These are phyloP conservation scores for Gorsachius magnificus DNA, from an alignment of 2,797 vertebrate genomes.

Conservation along the genomic window DNA sequence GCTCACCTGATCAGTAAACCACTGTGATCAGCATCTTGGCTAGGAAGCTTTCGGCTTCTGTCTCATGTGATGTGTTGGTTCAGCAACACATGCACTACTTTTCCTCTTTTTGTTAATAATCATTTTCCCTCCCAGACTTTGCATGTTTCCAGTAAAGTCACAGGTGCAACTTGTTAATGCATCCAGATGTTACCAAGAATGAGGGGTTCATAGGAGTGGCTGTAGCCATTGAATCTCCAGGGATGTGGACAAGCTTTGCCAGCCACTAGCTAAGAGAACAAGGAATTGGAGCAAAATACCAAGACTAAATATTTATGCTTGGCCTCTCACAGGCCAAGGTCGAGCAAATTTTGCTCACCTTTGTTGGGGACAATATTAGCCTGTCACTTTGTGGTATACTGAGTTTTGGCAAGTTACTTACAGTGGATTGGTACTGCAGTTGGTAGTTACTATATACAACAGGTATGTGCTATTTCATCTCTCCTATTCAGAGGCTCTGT, in stretches of 20 bases:
- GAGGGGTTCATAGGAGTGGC: not conserved
- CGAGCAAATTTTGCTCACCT: not conserved
- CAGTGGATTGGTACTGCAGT: not conserved
- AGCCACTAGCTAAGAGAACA: not conserved
- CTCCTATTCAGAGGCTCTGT: not conserved
- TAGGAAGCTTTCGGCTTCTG: not conserved
- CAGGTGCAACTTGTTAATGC: not conserved
- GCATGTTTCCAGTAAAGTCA: not conserved
- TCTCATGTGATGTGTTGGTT: not conserved
- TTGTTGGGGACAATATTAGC: not conserved
- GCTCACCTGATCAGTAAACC: not conserved
- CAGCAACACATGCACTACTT: not conserved
- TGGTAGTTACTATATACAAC: not conserved
- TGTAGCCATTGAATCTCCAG: not conserved
- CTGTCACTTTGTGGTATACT: not conserved
- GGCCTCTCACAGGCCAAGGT: not conserved
- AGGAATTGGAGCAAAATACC: not conserved
- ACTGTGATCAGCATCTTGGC: not conserved
- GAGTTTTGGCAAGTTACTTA: not conserved
- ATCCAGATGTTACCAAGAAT: not conserved
- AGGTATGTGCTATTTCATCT: not conserved
- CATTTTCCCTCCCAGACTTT: not conserved
- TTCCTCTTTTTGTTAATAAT: not conserved
- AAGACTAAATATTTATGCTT: not conserved
- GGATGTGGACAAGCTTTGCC: not conserved